Evolutionary conservation across 2,888 invertebrate species (phyloP).

Genomic region (Elmis aenea): DNA sequence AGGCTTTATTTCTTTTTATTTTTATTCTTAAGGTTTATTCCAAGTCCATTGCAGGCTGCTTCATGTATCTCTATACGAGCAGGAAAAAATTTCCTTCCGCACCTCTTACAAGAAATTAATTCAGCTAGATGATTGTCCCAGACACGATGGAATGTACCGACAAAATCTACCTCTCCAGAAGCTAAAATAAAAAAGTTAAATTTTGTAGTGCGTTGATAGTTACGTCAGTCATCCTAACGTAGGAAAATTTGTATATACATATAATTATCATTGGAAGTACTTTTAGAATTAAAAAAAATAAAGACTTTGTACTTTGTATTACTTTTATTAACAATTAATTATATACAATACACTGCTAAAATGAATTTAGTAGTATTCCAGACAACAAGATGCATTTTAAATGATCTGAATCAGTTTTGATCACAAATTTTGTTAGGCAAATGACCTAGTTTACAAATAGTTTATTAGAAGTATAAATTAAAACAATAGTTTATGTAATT

Average conservation of each 20-base stretch:
- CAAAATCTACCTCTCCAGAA: constrained; percentile 38
- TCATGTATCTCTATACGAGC: constrained; percentile 57
- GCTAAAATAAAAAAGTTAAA: constrained; percentile 29
- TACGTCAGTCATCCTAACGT: not conserved
- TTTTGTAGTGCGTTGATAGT: not conserved
- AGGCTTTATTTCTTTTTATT: not conserved
- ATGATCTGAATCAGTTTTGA: too few relatives aligned
- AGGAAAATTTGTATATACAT: not conserved
- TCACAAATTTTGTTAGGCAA: too few relatives aligned
- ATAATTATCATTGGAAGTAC: not conserved
- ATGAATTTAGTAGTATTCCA: too few relatives aligned
- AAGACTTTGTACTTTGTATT: too few relatives aligned
- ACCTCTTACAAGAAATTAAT: constrained; percentile 54
- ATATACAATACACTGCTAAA: too few relatives aligned
- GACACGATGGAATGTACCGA: constrained; percentile 40
- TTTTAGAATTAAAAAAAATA: too few relatives aligned
- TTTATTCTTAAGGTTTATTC: too few relatives aligned
- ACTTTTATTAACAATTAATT: too few relatives aligned
- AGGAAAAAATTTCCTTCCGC: constrained; percentile 60
- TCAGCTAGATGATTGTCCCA: constrained; percentile 55
- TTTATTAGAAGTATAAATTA: too few relatives aligned
- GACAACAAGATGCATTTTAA: too few relatives aligned
- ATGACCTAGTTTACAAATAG: too few relatives aligned
- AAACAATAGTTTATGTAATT: too few relatives aligned
- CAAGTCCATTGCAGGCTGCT: constrained; percentile 46